Percentiles rank a stretch among this genome's conserved stretches.
phyloP scores from a whole-genome alignment of 2,888 invertebrate species.

The Synergus japonicus region DNA sequence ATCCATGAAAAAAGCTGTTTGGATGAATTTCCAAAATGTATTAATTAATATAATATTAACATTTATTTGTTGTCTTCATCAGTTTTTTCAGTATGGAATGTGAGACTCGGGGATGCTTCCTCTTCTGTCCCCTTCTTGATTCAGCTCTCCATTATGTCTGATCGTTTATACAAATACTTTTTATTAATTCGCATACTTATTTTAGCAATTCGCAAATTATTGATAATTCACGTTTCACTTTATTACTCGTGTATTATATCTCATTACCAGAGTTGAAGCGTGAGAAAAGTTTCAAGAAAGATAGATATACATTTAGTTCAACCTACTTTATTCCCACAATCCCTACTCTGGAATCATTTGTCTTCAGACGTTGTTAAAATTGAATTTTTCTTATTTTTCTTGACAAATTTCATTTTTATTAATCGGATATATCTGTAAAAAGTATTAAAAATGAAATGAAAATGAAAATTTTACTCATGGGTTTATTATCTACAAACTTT shows the following conservation, averaged over 20 bases:
- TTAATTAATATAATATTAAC: too few species aligned
- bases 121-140: too few species aligned
- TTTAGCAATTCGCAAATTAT: background rate
- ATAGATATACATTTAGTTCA: constrained; percentile 33
- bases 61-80: too few species aligned
- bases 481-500: background rate
- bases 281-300: constrained; percentile 28
- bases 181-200: background rate
- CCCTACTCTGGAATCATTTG: constrained; percentile 8
- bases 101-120: too few species aligned
- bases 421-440: background rate
- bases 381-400: background rate
- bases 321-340: constrained; percentile 36
- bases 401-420: background rate
- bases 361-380: background rate
- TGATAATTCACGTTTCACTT: constrained; percentile 20
- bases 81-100: too few species aligned
- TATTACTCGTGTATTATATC: constrained; percentile 33
- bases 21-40: too few species aligned
- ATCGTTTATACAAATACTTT: background rate
- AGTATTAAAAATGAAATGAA: background rate
- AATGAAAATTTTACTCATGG: background rate
- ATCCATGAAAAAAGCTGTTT: too few species aligned
- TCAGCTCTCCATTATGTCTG: background rate
- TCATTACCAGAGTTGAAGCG: constrained; percentile 13